A percentile compares a stretch with the other conserved stretches of the same genome.
These are phyloP conservation scores for Orestias chungarensis DNA, from an alignment of 2,797 vertebrate genomes.

Conservation along the genomic window DNA sequence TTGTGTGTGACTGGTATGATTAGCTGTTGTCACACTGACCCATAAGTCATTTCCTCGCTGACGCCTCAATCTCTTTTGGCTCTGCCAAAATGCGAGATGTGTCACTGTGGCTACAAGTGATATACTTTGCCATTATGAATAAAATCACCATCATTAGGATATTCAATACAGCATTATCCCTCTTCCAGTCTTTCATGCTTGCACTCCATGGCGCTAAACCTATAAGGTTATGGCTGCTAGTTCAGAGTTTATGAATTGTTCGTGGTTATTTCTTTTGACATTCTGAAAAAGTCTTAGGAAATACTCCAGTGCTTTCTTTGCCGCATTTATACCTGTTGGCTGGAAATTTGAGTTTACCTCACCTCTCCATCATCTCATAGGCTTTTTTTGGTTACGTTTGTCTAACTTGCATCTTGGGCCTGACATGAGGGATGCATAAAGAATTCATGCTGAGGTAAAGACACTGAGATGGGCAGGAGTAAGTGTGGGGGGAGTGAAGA, in stretches of 20 bases:
- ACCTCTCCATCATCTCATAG: conserved; percentile 29
- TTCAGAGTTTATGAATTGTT: conserved; percentile 47
- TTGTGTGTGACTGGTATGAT: conserved; percentile 72
- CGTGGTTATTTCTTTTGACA: conserved; percentile 43
- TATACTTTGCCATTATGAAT: conserved; percentile 77
- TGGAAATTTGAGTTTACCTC: conserved; percentile 35
- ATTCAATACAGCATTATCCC: conserved; percentile 57
- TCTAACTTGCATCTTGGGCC: conserved; percentile 40
- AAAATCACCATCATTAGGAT: conserved; percentile 74
- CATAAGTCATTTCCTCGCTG: conserved; percentile 64
- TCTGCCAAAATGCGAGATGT: conserved; percentile 63
- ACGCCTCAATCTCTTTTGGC: conserved; percentile 65
- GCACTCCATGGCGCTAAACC: not conserved
- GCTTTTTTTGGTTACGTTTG: conserved; percentile 42
- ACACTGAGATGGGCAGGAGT: conserved; percentile 28
- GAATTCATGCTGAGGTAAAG: conserved; percentile 46
- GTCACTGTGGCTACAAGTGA: conserved; percentile 67
- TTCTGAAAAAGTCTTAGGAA: conserved; percentile 33
- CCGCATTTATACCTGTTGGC: conserved; percentile 7
- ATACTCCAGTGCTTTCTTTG: conserved; percentile 27
- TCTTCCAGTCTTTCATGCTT: conserved; percentile 26
- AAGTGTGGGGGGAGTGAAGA: conserved; percentile 3
- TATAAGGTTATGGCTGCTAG: conserved; percentile 51
- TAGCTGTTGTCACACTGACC: conserved; percentile 65
- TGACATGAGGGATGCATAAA: conserved; percentile 55